Conservation (phyloP, 2,888 invertebrate species). For the Mimas tiliae region DNA sequence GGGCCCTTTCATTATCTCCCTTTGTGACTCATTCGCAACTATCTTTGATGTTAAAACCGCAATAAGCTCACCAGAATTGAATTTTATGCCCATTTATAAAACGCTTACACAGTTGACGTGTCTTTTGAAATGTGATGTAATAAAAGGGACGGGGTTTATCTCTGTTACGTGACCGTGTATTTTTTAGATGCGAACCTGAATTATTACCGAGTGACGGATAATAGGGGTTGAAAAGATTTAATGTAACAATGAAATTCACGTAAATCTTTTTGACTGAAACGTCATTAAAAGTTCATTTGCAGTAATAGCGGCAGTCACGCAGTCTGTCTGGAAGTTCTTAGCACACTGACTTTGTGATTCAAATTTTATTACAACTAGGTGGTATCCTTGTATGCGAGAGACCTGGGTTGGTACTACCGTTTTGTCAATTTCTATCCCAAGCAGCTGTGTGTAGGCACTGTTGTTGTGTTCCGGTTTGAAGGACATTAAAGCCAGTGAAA, state of each 20-base stretch:
- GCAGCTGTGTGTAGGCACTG: too few species aligned
- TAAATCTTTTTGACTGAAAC: constrained; percentile 35
- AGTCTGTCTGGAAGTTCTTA: background rate
- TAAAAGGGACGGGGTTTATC: constrained; percentile 46
- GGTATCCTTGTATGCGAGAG: too few species aligned
- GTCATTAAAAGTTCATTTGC: constrained; percentile 32
- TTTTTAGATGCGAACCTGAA: constrained; percentile 39
- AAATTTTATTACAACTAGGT: background rate
- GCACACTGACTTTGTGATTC: constrained; percentile 16
- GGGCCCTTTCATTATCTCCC: constrained; percentile 65
- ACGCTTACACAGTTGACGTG: constrained; percentile 50
- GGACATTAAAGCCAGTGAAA: too few species aligned
- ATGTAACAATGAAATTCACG: constrained; percentile 39
- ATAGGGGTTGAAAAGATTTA: constrained; percentile 36
- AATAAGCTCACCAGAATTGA: constrained; percentile 60
- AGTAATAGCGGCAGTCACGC: constrained; percentile 17
- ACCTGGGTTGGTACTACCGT: too few species aligned
- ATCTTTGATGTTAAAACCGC: constrained; percentile 67
- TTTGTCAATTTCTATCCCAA: too few species aligned
- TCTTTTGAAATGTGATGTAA: constrained; percentile 48
- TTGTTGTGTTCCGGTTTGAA: too few species aligned
- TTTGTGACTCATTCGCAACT: constrained; percentile 62
- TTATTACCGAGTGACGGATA: constrained; percentile 38
- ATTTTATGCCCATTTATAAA: constrained; percentile 63
- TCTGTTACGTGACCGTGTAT: constrained; percentile 44